phyloP scores from a whole-genome alignment of 2,113 vertebrate species.

The Irena cyanogastra region DNA sequence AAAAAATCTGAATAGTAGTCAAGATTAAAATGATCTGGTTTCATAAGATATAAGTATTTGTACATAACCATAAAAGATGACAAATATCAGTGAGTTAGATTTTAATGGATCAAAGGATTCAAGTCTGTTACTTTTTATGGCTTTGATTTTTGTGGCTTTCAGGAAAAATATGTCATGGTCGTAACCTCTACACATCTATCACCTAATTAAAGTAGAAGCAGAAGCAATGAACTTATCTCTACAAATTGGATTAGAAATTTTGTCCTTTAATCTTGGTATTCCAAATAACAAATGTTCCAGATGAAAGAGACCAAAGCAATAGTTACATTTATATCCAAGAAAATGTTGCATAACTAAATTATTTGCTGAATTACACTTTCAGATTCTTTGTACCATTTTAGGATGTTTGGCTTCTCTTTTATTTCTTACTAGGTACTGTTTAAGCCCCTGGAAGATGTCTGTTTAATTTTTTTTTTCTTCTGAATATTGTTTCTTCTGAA shows the following conservation, averaged over 20 bases:
- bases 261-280: background rate
- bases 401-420: background rate
- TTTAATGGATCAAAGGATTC: constrained; percentile 33
- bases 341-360: background rate
- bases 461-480: background rate
- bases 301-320: background rate
- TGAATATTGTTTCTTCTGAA: background rate
- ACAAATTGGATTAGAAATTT: constrained; percentile 29
- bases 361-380: background rate
- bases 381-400: background rate
- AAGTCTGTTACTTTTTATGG: background rate
- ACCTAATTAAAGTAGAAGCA: constrained; percentile 30
- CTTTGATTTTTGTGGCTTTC: constrained; percentile 17
- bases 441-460: background rate
- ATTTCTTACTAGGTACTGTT: background rate
- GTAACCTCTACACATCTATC: background rate
- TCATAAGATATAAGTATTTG: background rate
- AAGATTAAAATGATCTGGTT: background rate
- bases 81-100: background rate
- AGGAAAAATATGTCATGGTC: background rate
- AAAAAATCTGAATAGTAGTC: background rate
- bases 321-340: background rate
- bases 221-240: background rate
- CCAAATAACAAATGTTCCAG: background rate
- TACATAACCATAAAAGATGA: background rate